Base-by-base conservation (phyloP, 2,888 invertebrate species). In the Sphaerophoria rueppellii region DNA sequence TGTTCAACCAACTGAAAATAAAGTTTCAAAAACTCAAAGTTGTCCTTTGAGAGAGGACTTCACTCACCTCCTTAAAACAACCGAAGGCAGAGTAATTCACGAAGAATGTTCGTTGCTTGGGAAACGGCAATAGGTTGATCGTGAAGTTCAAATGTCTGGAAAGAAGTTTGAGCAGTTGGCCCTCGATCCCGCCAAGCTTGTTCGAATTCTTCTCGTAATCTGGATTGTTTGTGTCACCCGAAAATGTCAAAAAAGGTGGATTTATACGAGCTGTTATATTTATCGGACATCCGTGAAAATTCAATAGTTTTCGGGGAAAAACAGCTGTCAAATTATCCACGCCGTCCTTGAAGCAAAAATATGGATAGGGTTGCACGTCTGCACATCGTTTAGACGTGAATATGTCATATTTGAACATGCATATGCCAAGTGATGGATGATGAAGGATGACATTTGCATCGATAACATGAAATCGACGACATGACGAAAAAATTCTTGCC, bases 161-260 rank as follows among this genome's bases (percentile, higher is more conserved):
- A 48, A 90, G 61, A 6, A 82, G 0, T 37, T 88, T 88, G 4
- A 91, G 78, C 6, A 91, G 69, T 4, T 88, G 88, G 0, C 90
- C 91, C 43, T 91, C 91, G 37, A 91, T 86, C 2, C 91, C 91
- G 0, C 61, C 72, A 0, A 90, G 79, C 0, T 88, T 88, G 14
- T 76, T 57, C n/a, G 34, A 76, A 50, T 89, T 4, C 0, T 65
- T 24, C 1, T 37, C 35, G 5, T 65, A 1, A 4, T 11, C 16
- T 0, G 65, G 65, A 50, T 65, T 65, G 6, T 37, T 50, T 54
- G 24, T 67, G 32, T 67, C 54, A 3, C 67, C 67, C 12, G 34
- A 12, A 43, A 90, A 91, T 6, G 50, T 81, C 11, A 90, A 61
- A 12, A 89, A 82, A 0, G 90, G 90, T 7, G 87, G 80, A 37